Conservation (phyloP, 2,888 invertebrate species). For the Melanotus villosus region DNA sequence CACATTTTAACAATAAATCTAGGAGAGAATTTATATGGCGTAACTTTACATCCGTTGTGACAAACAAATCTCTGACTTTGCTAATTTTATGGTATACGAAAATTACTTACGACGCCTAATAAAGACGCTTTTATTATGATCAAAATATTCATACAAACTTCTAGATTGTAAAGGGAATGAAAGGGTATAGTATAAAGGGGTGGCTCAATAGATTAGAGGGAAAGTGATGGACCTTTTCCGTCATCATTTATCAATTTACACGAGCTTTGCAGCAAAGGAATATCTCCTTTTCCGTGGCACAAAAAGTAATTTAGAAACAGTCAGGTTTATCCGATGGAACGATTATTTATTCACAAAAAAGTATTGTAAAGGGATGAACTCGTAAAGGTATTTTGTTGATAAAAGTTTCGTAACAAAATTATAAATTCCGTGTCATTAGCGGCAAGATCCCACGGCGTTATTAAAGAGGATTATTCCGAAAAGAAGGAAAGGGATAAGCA, state of each 20-base stretch:
- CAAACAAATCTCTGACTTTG: too few relatives aligned
- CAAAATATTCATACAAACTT: background rate
- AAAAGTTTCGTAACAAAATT: conserved; percentile 6
- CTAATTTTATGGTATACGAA: too few relatives aligned
- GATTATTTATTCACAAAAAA: conserved; percentile 16
- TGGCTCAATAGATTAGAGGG: conserved; percentile 5
- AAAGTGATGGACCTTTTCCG: conserved; percentile 17
- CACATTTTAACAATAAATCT: too few relatives aligned
- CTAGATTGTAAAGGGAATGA: background rate
- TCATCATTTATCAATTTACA: conserved; percentile 21
- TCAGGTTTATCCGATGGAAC: background rate
- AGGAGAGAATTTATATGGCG: too few relatives aligned
- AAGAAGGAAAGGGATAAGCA: conserved; percentile 16
- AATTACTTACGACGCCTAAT: too few relatives aligned
- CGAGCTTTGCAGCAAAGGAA: background rate
- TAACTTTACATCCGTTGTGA: too few relatives aligned
- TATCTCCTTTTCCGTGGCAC: background rate
- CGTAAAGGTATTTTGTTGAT: conserved; percentile 21
- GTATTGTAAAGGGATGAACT: conserved; percentile 2
- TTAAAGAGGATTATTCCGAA: conserved; percentile 12
- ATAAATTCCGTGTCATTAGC: conserved; percentile 9
- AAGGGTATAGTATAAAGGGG: background rate
- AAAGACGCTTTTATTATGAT: background rate
- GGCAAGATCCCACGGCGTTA: conserved; percentile 8
- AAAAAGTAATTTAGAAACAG: conserved; percentile 14